These are phyloP conservation scores for Linepithema humile DNA, from an alignment of 1,140 invertebrate species.

Conservation along the genomic window DNA sequence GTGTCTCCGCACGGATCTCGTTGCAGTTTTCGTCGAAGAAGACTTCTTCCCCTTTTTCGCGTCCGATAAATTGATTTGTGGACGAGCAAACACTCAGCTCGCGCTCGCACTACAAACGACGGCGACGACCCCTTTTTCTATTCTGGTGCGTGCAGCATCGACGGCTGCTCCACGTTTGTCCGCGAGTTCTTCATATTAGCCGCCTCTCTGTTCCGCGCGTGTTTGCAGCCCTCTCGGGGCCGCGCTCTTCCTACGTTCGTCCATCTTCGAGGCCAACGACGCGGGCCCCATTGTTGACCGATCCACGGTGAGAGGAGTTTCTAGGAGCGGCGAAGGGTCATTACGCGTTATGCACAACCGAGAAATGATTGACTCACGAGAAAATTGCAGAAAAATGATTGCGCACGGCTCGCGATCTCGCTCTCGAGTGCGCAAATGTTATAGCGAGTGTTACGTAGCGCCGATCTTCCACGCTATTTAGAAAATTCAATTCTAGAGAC, in stretches of 20 bases:
- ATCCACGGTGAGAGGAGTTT: constrained; percentile 52
- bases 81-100: constrained; percentile 60
- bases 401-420: constrained; percentile 9
- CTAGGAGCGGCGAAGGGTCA: constrained; percentile 31
- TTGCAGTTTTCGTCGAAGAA: not conserved
- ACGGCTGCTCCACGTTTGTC: constrained; percentile 26
- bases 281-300: constrained; percentile 52
- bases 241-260: not conserved
- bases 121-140: constrained; percentile 61
- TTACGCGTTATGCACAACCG: constrained; percentile 36
- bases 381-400: constrained; percentile 46
- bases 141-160: constrained; percentile 53
- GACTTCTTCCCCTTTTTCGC: not conserved
- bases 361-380: constrained; percentile 19
- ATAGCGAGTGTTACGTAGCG: not conserved
- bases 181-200: constrained; percentile 37
- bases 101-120: constrained; percentile 53
- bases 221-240: constrained; percentile 13
- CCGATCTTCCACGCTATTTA: not conserved
- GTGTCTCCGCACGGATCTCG: not conserved
- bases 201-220: not conserved
- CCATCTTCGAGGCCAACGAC: constrained; percentile 18
- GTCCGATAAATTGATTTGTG: constrained; percentile 62
- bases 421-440: constrained; percentile 1
- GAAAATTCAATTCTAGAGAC: not conserved